Evolutionary conservation across 2,113 vertebrate species (phyloP).

Genomic region (Ctenodactylus gundi): DNA sequence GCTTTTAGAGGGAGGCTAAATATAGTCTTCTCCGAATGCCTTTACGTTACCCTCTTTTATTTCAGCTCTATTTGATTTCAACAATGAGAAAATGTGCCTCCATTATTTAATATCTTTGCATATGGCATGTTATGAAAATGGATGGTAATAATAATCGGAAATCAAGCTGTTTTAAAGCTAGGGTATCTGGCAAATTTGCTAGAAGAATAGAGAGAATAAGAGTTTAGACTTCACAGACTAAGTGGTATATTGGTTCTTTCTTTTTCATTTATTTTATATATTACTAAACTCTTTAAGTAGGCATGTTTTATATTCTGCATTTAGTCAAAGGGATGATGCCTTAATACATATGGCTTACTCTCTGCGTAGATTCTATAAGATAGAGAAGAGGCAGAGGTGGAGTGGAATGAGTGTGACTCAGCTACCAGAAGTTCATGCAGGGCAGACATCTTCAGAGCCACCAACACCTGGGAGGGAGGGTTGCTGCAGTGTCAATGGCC

Average conservation of each 20-base stretch:
- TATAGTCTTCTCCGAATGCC: conserved; percentile 51
- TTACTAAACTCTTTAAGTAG: conserved; percentile 47
- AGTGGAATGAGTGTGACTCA: not conserved
- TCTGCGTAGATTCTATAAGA: not conserved
- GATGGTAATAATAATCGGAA: conserved; percentile 47
- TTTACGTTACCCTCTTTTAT: conserved; percentile 51
- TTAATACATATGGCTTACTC: conserved; percentile 7
- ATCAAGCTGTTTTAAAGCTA: conserved; percentile 60
- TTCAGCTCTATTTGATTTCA: conserved; percentile 60
- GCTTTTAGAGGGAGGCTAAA: conserved; percentile 60
- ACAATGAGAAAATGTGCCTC: conserved; percentile 43
- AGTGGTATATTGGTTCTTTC: not conserved
- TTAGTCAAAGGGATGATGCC: conserved; percentile 44
- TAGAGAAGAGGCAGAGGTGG: not conserved
- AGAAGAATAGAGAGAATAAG: conserved; percentile 44
- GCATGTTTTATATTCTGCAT: conserved; percentile 63
- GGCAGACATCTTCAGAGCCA: not conserved
- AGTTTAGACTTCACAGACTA: conserved; percentile 34
- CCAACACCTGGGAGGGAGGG: not conserved
- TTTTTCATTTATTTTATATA: conserved; percentile 50
- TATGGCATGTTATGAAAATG: conserved; percentile 59
- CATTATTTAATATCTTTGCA: conserved; percentile 65
- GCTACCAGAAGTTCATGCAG: not conserved
- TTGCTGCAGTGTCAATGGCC: not conserved
- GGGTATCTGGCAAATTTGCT: conserved; percentile 14